These are phyloP conservation scores for Polylopha cassiicola DNA, from an alignment of 2,888 invertebrate genomes.

Conservation along the genomic window DNA sequence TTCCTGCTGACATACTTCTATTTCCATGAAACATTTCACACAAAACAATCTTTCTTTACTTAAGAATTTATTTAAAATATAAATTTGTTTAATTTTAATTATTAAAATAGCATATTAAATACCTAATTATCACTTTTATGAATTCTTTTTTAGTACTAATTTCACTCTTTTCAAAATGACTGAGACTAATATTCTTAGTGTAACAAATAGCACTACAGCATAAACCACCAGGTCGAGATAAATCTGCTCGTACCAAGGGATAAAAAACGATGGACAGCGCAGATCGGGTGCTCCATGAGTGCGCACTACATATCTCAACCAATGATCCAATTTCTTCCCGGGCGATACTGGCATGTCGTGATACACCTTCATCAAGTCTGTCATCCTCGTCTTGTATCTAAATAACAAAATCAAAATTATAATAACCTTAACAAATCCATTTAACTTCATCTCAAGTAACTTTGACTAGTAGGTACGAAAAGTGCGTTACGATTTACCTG, in stretches of 20 bases:
- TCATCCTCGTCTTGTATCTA: slow-evolving; percentile 34
- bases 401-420: too few relatives aligned
- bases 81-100: too few relatives aligned
- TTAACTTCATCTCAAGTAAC: too few relatives aligned
- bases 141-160: not conserved
- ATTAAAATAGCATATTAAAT: too few relatives aligned
- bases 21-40: too few relatives aligned
- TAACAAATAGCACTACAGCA: not conserved
- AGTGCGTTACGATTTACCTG: slow-evolving; percentile 33
- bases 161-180: too few relatives aligned
- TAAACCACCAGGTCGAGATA: slow-evolving; percentile 16
- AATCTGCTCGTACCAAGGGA: slow-evolving; percentile 32
- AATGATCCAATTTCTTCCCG: slow-evolving; percentile 76
- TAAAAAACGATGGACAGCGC: slow-evolving; percentile 20
- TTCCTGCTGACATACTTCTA: too few relatives aligned
- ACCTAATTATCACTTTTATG: too few relatives aligned
- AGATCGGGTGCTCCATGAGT: slow-evolving; percentile 70
- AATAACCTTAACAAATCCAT: too few relatives aligned
- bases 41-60: too few relatives aligned
- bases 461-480: too few relatives aligned
- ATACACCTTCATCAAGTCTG: slow-evolving; percentile 15
- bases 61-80: too few relatives aligned
- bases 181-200: not conserved
- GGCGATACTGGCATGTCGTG: slow-evolving; percentile 62
- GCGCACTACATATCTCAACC: slow-evolving; percentile 78